These are phyloP conservation scores for Orthosia incerta DNA, from an alignment of 2,888 invertebrate species.

Conservation along the genomic window DNA sequence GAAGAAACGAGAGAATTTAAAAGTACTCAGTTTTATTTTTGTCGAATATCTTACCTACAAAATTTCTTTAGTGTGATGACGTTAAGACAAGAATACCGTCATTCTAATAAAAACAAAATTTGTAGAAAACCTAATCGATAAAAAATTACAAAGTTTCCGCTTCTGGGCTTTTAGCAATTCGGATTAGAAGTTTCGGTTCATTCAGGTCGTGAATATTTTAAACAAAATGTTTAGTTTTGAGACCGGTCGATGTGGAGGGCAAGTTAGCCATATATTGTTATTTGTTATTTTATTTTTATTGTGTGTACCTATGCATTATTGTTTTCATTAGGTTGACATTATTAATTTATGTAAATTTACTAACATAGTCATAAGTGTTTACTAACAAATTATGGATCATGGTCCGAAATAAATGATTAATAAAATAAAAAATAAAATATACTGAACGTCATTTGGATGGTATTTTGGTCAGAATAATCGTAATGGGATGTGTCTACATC, in stretches of 20 bases:
- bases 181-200: conserved; percentile 7
- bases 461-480: too few relatives aligned
- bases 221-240: conserved; percentile 4
- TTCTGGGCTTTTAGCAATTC: neutral
- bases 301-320: too few relatives aligned
- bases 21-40: conserved; percentile 28
- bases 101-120: neutral
- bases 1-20: conserved; percentile 38
- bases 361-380: too few relatives aligned
- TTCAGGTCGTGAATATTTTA: conserved; percentile 3
- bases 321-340: too few relatives aligned
- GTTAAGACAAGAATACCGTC: neutral
- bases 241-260: neutral
- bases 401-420: too few relatives aligned
- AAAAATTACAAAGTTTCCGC: conserved; percentile 24
- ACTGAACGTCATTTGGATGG: neutral
- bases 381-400: too few relatives aligned
- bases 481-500: too few relatives aligned
- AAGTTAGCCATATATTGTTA: too few relatives aligned
- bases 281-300: too few relatives aligned
- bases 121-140: conserved; percentile 8
- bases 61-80: conserved; percentile 5
- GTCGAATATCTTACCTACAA: neutral
- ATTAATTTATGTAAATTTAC: too few relatives aligned
- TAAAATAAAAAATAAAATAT: too few relatives aligned